Evolutionary conservation across 2,888 invertebrate genomes (phyloP), one percentile per base, ranked within the genome.

Genomic region (Atethmia centrago): DNA sequence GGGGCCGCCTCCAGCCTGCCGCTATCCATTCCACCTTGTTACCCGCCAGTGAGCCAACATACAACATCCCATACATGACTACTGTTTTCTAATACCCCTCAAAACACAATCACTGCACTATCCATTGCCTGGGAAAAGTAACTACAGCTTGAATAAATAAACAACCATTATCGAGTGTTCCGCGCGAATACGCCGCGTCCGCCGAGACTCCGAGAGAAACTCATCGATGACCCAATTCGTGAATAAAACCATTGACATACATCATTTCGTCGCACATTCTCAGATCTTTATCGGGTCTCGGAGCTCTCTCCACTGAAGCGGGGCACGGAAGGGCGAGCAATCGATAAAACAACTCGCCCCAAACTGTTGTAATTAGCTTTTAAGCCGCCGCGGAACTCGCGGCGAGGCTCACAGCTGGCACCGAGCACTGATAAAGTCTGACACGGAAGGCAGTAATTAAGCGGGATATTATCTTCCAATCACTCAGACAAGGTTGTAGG

Each of bases 11-110:
- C 94, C 94, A 95, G 82, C 90, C 93, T 93, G 85, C 94, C 93
- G 85, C 93, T 94, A 91, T 95, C 95, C 95, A 96, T 96, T 91
- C 96, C 93, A 92, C 94, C 93, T 92, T 93, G 85, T 93, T 93
- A 74, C 92, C 92, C 90, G 87, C 93, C 90, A 90, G 90, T 89
- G 89, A 88, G 91, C 90, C 90, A 88, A 90, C 89, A 92, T 91
- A 87, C 93, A 93, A 88, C 91, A 92, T 93, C 93, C 93, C 94
- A 95, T 94, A 94, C 96, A 96, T 96, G 96, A 94, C 96, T 94
- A 93, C 85, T 89, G 91, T 85, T 91, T 90, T 94, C 90, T 87
- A 88, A 87, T 87, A 87, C 87, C 79, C 85, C 89, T 93, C 88
- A 95, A 90, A 91, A 88, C 87, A 93, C 92, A 93, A 94, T 90